phyloP scores from a whole-genome alignment of 2,113 vertebrate species.

The Pangasianodon gigas region DNA sequence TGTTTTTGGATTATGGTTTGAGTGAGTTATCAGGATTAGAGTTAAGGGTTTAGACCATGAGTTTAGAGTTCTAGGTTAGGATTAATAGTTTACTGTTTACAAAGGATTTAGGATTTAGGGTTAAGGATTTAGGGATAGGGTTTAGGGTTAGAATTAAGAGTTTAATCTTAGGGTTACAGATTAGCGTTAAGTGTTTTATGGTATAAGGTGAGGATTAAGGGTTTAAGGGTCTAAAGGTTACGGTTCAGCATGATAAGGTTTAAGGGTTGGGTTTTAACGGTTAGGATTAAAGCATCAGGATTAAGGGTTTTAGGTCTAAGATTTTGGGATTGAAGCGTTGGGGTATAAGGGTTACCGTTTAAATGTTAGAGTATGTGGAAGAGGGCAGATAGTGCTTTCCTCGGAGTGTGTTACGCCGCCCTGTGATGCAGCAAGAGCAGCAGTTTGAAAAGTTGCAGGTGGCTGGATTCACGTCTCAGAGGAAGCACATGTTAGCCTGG shows the following conservation, averaged over 20 bases:
- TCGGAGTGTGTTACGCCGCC: no score
- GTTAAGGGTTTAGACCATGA: not conserved
- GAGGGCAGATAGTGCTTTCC: not conserved
- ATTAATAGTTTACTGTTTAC: not conserved
- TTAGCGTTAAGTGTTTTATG: no score
- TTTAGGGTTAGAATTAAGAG: not conserved
- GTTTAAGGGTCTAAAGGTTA: not conserved
- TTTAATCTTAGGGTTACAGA: no score
- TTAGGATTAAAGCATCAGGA: not conserved
- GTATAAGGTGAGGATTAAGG: not conserved
- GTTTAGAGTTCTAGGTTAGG: not conserved
- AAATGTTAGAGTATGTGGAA: not conserved
- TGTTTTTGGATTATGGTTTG: not conserved
- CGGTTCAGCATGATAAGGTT: no score
- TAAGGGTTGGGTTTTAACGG: not conserved
- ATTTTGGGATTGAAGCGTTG: not conserved
- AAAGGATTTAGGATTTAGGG: not conserved
- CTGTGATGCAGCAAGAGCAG: no score
- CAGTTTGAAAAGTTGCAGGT: no score
- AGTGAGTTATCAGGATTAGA: not conserved
- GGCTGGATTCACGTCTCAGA: no score
- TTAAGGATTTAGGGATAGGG: not conserved
- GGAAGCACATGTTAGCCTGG: no score
- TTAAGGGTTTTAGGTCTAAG: not conserved
- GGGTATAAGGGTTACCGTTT: not conserved